phyloP scores from a whole-genome alignment of 1,140 invertebrate species.

The Brachionus manjavacas region DNA sequence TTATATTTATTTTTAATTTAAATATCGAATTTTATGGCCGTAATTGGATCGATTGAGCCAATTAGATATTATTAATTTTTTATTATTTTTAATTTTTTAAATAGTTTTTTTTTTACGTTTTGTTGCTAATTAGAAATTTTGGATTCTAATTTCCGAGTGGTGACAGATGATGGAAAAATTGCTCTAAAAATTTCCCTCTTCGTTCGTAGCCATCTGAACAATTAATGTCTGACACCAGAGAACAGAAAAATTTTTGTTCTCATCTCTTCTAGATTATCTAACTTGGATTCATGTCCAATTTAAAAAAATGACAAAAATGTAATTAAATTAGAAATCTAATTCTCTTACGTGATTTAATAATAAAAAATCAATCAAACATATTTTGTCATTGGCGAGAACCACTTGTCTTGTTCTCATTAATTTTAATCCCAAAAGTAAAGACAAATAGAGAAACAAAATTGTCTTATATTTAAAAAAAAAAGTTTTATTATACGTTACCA shows the following conservation, averaged over 20 bases:
- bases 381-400: background rate
- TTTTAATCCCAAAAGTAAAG: too few species aligned
- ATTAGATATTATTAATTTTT: background rate
- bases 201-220: background rate
- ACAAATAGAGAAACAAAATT: background rate
- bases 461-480: background rate
- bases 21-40: background rate
- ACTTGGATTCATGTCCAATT: background rate
- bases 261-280: background rate
- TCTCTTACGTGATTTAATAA: background rate
- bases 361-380: background rate
- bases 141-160: background rate
- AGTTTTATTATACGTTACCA: background rate
- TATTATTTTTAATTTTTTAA: background rate
- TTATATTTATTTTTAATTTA: slow-evolving; percentile 3
- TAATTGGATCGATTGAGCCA: background rate
- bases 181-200: background rate
- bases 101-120: background rate
- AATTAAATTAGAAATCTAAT: background rate
- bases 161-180: background rate
- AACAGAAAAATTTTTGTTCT: background rate
- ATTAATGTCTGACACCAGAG: background rate
- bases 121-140: background rate
- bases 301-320: background rate
- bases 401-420: too few species aligned